Conservation (phyloP, 2,797 vertebrate species). For the Halcyon chelicuti region DNA sequence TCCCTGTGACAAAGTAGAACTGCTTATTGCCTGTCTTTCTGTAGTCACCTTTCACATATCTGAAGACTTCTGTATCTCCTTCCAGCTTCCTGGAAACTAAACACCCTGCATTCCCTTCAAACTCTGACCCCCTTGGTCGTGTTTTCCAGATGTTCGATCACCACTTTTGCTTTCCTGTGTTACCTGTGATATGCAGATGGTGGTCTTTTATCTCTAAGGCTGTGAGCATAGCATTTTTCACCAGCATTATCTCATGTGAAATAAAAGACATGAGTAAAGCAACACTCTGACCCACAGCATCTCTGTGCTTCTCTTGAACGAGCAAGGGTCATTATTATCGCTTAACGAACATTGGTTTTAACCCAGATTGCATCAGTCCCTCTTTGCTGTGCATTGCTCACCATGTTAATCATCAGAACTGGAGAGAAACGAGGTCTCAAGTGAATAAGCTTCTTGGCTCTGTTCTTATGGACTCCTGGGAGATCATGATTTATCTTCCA, state of each 20-base stretch:
- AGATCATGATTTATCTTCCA: conserved; percentile 34
- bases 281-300: not conserved
- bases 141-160: not conserved
- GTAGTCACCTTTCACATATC: not conserved
- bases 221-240: not conserved
- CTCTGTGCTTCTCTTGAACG: not conserved
- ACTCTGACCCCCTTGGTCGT: not conserved
- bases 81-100: not conserved
- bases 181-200: not conserved
- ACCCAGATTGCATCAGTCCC: conserved; percentile 14
- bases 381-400: conserved; percentile 2
- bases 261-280: not conserved
- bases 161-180: not conserved
- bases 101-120: not conserved
- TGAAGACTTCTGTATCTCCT: not conserved
- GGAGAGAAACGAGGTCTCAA: conserved; percentile 51
- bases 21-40: not conserved
- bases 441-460: conserved; percentile 49
- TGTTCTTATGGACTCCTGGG: not conserved
- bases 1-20: not conserved
- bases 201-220: not conserved
- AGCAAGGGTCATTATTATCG: not conserved
- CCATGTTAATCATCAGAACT: conserved; percentile 33
- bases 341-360: conserved; percentile 33
- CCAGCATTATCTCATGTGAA: conserved; percentile 14